phyloP scores from a whole-genome alignment of 1,140 invertebrate species.

The Popillia japonica region DNA sequence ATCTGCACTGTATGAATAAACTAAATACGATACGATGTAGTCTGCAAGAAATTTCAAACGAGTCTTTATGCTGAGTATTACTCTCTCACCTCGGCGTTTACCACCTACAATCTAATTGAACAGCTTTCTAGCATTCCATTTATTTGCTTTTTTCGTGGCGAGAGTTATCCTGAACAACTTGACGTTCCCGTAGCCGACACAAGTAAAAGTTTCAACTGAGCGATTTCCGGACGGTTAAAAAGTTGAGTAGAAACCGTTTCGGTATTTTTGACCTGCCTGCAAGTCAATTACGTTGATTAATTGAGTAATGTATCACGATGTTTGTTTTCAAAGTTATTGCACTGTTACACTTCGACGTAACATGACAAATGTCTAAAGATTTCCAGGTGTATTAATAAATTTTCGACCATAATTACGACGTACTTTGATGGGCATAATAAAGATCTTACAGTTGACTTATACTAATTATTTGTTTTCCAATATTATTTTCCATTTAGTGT shows the following conservation, averaged over 20 bases:
- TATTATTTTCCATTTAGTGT: too few species aligned
- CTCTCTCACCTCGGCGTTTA: background rate
- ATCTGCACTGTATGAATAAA: background rate
- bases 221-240: background rate
- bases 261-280: background rate
- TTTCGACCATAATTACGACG: too few species aligned
- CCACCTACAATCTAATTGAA: slow-evolving; percentile 14
- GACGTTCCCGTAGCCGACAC: background rate
- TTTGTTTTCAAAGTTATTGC: background rate
- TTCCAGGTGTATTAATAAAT: too few species aligned
- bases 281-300: slow-evolving; percentile 6
- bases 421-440: too few species aligned
- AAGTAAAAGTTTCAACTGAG: background rate
- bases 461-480: too few species aligned
- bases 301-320: background rate
- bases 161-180: slow-evolving; percentile 5
- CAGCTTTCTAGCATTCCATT: background rate
- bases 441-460: too few species aligned
- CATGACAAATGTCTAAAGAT: background rate
- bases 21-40: background rate
- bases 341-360: background rate
- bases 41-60: background rate
- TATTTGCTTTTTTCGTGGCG: background rate
- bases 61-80: background rate
- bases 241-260: slow-evolving; percentile 11